Evolutionary conservation across 2,113 vertebrate species (phyloP), one percentile per base, ranked within the genome.

Genomic region (Rhineura floridana): DNA sequence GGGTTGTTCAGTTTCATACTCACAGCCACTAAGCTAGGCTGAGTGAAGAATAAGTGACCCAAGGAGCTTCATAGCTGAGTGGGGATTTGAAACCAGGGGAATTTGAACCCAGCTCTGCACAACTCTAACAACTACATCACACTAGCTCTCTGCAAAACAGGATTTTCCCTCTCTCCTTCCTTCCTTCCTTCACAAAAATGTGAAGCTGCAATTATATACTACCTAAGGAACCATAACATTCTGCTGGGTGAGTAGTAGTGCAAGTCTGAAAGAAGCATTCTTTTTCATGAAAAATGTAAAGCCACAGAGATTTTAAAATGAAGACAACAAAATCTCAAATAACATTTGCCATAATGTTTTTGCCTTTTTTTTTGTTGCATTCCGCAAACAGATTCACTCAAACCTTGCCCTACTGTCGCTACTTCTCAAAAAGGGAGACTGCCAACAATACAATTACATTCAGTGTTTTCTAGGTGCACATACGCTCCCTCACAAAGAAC

Each of bases 261-360:
- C 19, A 55, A 80, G 48, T 36, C 19, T 19, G 78, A 80, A 80
- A n/a, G 78, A 55, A n/a, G 50, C 6, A 80, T 59, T 80, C 3
- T 8, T 80, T 80, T 59, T 80, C 78, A 80, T 59, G 77, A 80
- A 59, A 80, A 80, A 59, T 80, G 77, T 55, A 59, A 80, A 80
- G 50, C 78, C 78, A 80, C 50, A 11, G 52, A 80, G 50, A 19
- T 80, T 80, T 80, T 59, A 59, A 76, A 80, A 23, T 59, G 78
- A 46, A 80, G 78, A 36, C 1, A 55, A 36, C 33, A 59, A 59
- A n/a, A 80, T 80, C 28, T 36, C 21, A 21, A 59, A 59, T 28
- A 76, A 25, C 13, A 15, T 17, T 9, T 48, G 23, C 23, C 55
- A 59, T 19, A 21, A 59, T 21, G 55, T n/a, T 33, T 12, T 33